phyloP scores from a whole-genome alignment of 2,113 vertebrate genomes.

The Menidia beryllina region DNA sequence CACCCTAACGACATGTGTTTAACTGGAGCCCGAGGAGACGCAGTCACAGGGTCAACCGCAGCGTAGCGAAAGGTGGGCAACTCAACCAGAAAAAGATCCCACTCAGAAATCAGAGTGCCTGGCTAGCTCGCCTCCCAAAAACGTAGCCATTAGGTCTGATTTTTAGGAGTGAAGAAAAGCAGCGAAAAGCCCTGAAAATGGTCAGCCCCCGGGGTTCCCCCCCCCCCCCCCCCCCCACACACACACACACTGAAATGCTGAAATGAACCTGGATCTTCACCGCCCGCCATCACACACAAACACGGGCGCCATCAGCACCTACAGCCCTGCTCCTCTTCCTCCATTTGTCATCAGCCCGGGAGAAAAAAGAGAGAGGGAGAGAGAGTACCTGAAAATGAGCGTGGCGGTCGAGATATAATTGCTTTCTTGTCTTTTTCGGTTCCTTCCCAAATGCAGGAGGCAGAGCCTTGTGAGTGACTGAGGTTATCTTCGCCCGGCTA shows the following conservation, averaged over 20 bases:
- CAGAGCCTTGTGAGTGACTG: slow-evolving; percentile 72
- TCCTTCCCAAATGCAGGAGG: slow-evolving; percentile 67
- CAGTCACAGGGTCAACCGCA: slow-evolving; percentile 1
- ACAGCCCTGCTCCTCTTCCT: slow-evolving; percentile 56
- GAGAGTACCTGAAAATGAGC: slow-evolving; percentile 68
- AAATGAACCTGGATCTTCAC: slow-evolving; percentile 52
- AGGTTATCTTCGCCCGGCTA: slow-evolving; percentile 71
- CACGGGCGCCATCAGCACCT: slow-evolving; percentile 49
- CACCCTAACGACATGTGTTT: not conserved
- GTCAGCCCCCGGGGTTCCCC: slow-evolving; percentile 32
- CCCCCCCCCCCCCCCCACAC: slow-evolving; percentile 5
- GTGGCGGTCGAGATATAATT: slow-evolving; percentile 76
- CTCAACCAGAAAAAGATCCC: slow-evolving; percentile 37
- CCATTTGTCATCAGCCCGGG: slow-evolving; percentile 62
- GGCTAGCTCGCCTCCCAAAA: not conserved
- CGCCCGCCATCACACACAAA: not conserved
- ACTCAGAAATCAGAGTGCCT: not conserved
- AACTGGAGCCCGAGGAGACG: not conserved
- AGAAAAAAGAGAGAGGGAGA: slow-evolving; percentile 47
- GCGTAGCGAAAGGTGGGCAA: not conserved
- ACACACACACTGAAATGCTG: slow-evolving; percentile 26
- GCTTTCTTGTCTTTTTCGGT: slow-evolving; percentile 78
- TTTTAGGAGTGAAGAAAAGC: slow-evolving; percentile 32
- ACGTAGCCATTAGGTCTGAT: slow-evolving; percentile 42
- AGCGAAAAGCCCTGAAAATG: slow-evolving; percentile 41